Percentiles rank a stretch among this genome's conserved stretches.
Evolutionary conservation across 1,140 invertebrate species (phyloP).

Genomic region (Atta cephalotes): DNA sequence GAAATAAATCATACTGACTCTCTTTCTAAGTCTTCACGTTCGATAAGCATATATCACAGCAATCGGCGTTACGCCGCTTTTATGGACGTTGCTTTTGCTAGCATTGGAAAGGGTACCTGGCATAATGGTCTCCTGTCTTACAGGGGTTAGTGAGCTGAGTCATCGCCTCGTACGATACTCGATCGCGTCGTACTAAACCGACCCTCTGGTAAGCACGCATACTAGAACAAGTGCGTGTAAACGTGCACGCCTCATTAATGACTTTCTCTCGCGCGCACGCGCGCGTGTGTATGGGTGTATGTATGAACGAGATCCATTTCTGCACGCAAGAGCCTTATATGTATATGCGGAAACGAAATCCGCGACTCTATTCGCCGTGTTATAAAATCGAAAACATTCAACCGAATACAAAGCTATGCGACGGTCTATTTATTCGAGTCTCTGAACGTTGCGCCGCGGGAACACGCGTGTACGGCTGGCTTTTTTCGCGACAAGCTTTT

Average conservation of each 20-base stretch:
- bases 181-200: conserved; percentile 74
- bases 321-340: conserved; percentile 31
- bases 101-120: conserved; percentile 68
- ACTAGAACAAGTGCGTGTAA: conserved; percentile 40
- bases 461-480: not conserved
- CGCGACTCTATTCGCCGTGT: conserved; percentile 39
- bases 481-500: conserved; percentile 47
- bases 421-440: conserved; percentile 51
- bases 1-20: conserved; percentile 16
- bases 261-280: not conserved
- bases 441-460: not conserved
- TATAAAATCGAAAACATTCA: conserved; percentile 53
- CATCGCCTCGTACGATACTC: conserved; percentile 79
- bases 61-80: conserved; percentile 61
- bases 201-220: conserved; percentile 55
- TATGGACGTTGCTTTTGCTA: conserved; percentile 52
- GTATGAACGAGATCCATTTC: conserved; percentile 52
- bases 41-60: conserved; percentile 61
- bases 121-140: conserved; percentile 72
- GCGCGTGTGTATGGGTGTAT: not conserved
- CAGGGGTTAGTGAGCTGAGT: conserved; percentile 76
- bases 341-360: conserved; percentile 28
- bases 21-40: conserved; percentile 32
- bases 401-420: not conserved
- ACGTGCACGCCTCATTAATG: conserved; percentile 55